Conservation (phyloP, 2,113 vertebrate species). For the Ameiurus melas region DNA sequence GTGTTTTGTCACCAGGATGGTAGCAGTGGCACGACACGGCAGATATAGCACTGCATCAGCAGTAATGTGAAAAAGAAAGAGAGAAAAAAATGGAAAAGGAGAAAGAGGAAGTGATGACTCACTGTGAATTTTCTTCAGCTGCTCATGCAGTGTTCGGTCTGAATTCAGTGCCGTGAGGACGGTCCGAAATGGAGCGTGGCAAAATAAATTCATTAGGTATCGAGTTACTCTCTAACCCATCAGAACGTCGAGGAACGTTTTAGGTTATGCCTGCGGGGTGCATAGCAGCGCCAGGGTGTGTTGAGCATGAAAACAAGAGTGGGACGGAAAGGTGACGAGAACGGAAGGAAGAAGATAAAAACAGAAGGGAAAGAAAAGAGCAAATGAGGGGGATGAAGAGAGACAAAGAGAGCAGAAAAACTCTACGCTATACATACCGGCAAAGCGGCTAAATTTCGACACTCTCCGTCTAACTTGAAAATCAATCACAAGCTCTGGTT, state of each 20-base stretch:
- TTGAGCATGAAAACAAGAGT: background rate
- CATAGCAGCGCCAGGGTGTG: background rate
- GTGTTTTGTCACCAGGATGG: background rate
- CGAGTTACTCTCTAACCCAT: background rate
- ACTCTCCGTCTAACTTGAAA: slow-evolving; percentile 15
- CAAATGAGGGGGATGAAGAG: background rate
- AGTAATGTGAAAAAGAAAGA: background rate
- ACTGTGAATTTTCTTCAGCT: slow-evolving; percentile 1
- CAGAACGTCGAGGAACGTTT: background rate
- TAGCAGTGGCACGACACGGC: background rate
- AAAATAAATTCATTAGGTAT: slow-evolving; percentile 9
- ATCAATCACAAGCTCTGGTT: slow-evolving; percentile 19
- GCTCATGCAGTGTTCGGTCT: background rate
- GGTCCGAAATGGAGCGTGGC: background rate
- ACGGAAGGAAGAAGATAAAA: background rate
- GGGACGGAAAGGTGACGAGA: background rate
- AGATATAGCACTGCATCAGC: slow-evolving; percentile 10
- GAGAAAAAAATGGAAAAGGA: background rate
- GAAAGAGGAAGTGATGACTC: slow-evolving; percentile 37
- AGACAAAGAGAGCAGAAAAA: background rate
- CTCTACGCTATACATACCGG: background rate
- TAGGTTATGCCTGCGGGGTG: background rate
- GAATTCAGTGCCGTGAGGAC: background rate
- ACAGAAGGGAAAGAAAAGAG: background rate
- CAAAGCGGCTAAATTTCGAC: background rate